These are phyloP conservation scores for Glomeris maerens DNA, from an alignment of 1,140 invertebrate genomes.

Conservation along the genomic window DNA sequence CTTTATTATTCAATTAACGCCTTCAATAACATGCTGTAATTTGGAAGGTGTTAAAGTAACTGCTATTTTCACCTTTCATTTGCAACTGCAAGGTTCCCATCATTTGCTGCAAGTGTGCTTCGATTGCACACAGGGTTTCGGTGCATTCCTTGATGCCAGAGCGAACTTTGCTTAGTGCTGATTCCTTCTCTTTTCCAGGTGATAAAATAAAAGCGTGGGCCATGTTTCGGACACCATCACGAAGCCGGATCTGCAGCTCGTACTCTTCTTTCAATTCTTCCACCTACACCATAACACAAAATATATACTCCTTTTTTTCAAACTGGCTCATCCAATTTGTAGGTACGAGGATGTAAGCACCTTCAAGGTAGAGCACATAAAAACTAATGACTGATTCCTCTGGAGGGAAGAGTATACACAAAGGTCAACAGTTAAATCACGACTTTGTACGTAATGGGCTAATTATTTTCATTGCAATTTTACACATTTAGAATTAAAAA, in stretches of 20 bases:
- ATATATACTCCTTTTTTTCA: neutral
- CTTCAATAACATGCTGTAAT: too few relatives aligned
- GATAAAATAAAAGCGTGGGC: conserved; percentile 36
- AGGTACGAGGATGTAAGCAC: too few relatives aligned
- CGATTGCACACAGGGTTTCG: conserved; percentile 38
- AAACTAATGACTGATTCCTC: conserved; percentile 2
- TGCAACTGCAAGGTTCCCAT: conserved; percentile 39
- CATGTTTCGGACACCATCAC: conserved; percentile 38
- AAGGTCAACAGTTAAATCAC: neutral
- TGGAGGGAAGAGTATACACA: conserved; percentile 6
- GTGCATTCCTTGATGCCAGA: conserved; percentile 40
- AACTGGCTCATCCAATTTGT: neutral
- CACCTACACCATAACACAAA: conserved; percentile 24
- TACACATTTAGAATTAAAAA: too few relatives aligned
- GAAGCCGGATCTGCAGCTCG: conserved; percentile 33
- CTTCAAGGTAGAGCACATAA: too few relatives aligned
- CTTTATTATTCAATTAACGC: too few relatives aligned
- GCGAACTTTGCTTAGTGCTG: conserved; percentile 37
- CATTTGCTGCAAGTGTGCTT: conserved; percentile 38
- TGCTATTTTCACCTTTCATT: conserved; percentile 45
- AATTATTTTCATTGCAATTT: too few relatives aligned
- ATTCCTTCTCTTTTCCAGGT: conserved; percentile 32
- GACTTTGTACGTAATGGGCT: too few relatives aligned
- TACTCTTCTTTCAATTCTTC: conserved; percentile 40
- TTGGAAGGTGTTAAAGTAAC: too few relatives aligned